Percentiles rank a stretch among this genome's conserved stretches.
Evolutionary conservation across 2,797 vertebrate genomes (phyloP).

Genomic region (Mionectes olivaceus): DNA sequence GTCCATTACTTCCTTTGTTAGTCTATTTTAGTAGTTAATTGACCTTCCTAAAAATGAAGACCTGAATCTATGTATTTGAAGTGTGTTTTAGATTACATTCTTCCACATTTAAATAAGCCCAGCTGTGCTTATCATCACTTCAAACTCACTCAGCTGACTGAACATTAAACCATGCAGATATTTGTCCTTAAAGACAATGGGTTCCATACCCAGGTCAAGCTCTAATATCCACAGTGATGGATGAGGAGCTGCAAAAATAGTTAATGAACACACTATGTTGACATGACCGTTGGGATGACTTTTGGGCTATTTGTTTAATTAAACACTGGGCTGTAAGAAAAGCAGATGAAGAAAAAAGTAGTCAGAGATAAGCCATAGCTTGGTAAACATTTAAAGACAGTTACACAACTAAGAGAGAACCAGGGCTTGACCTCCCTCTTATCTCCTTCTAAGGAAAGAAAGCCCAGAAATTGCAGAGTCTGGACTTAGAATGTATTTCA

Average conservation of each 20-base stretch:
- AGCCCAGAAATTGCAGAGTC: neutral
- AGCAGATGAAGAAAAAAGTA: slow-evolving; percentile 22
- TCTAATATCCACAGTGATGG: neutral
- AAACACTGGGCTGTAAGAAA: slow-evolving; percentile 15
- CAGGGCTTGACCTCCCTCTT: neutral
- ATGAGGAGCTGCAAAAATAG: slow-evolving; percentile 20
- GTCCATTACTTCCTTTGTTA: neutral
- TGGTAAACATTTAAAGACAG: slow-evolving; percentile 6
- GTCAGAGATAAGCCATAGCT: slow-evolving; percentile 26
- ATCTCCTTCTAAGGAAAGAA: slow-evolving; percentile 14
- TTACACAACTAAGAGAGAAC: neutral
- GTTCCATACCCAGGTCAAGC: neutral
- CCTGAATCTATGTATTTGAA: neutral
- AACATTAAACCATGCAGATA: neutral
- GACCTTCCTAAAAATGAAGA: neutral
- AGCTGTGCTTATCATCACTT: neutral
- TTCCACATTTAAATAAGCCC: neutral
- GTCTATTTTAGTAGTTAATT: neutral
- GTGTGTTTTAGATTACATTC: neutral
- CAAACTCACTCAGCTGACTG: neutral
- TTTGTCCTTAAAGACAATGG: neutral
- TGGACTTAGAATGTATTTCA: neutral
- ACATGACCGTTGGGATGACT: neutral
- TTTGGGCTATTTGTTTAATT: slow-evolving; percentile 19
- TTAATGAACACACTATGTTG: slow-evolving; percentile 33